These are phyloP conservation scores for Oscheius sp. DNA, from an alignment of 2,888 invertebrate genomes.

Conservation along the genomic window DNA sequence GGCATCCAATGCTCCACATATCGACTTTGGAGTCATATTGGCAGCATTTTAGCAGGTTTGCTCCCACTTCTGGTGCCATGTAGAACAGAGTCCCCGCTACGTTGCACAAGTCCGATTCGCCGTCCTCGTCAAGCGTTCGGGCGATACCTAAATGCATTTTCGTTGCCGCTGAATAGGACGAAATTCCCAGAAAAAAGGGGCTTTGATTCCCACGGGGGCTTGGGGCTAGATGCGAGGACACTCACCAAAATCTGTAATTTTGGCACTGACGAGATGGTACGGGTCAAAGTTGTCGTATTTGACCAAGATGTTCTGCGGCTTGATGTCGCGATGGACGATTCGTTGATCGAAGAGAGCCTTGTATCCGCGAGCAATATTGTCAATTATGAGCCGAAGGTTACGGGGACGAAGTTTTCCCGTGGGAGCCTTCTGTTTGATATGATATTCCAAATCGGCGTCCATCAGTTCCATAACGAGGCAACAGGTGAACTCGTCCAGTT, in stretches of 20 bases:
- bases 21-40: conserved; percentile 69
- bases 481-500: conserved; percentile 53
- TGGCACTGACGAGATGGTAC: conserved; percentile 56
- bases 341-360: conserved; percentile 65
- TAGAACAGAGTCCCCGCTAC: conserved; percentile 71
- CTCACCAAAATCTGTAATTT: conserved; percentile 71
- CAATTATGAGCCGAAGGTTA: conserved; percentile 65
- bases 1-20: conserved; percentile 73
- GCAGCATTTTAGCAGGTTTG: conserved; percentile 65
- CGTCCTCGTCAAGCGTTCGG: conserved; percentile 61
- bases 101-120: conserved; percentile 63
- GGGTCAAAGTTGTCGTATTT: conserved; percentile 41
- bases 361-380: conserved; percentile 71
- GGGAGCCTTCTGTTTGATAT: conserved; percentile 56
- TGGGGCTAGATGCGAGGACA: not conserved
- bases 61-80: conserved; percentile 73
- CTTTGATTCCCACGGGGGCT: not conserved
- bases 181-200: conserved; percentile 1
- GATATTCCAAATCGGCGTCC: conserved; percentile 67
- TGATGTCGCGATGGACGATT: conserved; percentile 72
- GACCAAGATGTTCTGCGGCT: conserved; percentile 72
- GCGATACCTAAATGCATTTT: conserved; percentile 63
- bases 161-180: not conserved
- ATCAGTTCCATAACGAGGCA: conserved; percentile 71
- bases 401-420: conserved; percentile 55